Base-by-base conservation (phyloP, 1,140 invertebrate genomes). In the Monochamus saltuarius region DNA sequence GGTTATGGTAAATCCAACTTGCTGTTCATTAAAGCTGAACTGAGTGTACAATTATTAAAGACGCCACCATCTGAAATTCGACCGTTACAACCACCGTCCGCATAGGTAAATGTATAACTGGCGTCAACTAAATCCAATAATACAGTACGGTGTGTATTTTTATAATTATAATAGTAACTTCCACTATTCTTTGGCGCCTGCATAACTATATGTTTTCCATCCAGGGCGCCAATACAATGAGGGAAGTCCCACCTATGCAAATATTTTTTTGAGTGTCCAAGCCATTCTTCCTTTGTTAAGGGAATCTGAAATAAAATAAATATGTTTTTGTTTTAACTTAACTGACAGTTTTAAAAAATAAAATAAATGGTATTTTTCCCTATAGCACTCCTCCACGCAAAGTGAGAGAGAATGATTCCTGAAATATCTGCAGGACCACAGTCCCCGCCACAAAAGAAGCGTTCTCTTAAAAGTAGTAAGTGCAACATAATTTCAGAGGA, bases 71-170 rank as follows among this genome's bases (percentile, higher is more conserved):
- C 69, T 37, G 51, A 62, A 59, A 69, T 52, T 61, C 63, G 62
- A 43, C 72, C 73, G 67, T 71, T 68, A 14, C 61, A 55, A 7
- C 77, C 74, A 13, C 75, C 45, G 60, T 78, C 34, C 11, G 59
- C 29, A 34, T 69, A 66, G 10, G 50, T 53, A 52, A 78, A 76
- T 58, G 63, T 67, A 56, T 77, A 79, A 9, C 69, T 59, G 10
- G 64, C 65, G 71, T 75, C 67, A 19, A 58, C 72, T 11, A 75
- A 50, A 13, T 68, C 75, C 46, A 80, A 14, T 11, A 67, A 38
- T 34, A 70, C 66, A 45, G 63, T 67, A 29, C 50, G 53, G 36
- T 64, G 13, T 6, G 13, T 19, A 4, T 50, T 58, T 47, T 68
- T 68, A 46, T 66, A 68, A 37, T 66, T 70, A 36, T 38, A 59